Conservation (phyloP, 2,888 invertebrate species). For the Agrotis ipsilon region DNA sequence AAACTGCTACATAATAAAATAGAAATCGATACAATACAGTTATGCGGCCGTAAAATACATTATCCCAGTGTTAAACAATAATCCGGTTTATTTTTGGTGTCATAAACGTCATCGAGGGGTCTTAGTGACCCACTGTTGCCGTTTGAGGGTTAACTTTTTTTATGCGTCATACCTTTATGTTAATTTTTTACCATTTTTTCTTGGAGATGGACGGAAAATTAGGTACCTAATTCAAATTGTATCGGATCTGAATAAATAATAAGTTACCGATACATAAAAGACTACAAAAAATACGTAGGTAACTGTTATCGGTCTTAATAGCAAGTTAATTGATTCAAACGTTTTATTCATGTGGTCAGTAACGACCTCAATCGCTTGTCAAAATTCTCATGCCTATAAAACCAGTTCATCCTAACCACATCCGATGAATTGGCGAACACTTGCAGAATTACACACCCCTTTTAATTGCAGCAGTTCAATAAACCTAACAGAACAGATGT, state of each 20-base stretch:
- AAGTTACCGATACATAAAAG: not conserved
- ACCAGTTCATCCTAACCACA: constrained; percentile 23
- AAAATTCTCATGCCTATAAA: constrained; percentile 30
- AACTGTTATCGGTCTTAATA: constrained; percentile 24
- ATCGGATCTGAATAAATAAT: not conserved
- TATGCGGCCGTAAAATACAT: constrained; percentile 72
- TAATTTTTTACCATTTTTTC: not conserved
- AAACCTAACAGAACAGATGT: constrained; percentile 60
- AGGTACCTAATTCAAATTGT: too few species aligned
- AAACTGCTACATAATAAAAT: constrained; percentile 64
- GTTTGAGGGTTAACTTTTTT: constrained; percentile 42
- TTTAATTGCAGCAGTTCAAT: constrained; percentile 61
- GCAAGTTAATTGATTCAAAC: constrained; percentile 34
- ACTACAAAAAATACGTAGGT: constrained; percentile 3
- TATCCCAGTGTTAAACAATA: constrained; percentile 62
- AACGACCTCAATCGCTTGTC: constrained; percentile 11
- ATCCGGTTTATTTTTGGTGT: constrained; percentile 65
- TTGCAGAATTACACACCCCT: constrained; percentile 31
- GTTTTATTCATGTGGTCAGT: constrained; percentile 19
- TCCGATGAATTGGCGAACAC: constrained; percentile 45
- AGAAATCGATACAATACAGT: constrained; percentile 71
- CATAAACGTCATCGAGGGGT: constrained; percentile 57
- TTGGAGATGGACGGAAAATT: not conserved
- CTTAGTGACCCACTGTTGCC: constrained; percentile 48
- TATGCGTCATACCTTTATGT: not conserved